Conservation (phyloP, 2,888 invertebrate genomes). For the Mythimna impura region DNA sequence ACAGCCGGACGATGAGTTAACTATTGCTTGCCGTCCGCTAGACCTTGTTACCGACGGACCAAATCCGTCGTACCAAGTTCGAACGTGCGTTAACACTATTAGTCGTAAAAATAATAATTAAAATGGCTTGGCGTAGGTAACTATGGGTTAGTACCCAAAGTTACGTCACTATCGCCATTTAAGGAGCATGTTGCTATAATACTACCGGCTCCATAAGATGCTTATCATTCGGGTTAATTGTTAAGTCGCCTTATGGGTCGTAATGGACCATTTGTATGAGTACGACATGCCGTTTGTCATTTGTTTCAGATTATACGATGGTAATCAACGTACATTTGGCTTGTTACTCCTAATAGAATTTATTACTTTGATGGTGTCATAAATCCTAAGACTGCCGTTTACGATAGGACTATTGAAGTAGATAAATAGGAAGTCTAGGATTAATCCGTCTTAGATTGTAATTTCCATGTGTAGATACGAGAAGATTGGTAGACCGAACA, state of each 20-base stretch:
- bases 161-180: conserved; percentile 55
- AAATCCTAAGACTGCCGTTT: conserved; percentile 20
- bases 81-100: conserved; percentile 11
- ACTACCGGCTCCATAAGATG: conserved; percentile 46
- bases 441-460: conserved; percentile 18
- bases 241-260: conserved; percentile 41
- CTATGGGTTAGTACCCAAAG: conserved; percentile 8
- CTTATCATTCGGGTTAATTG: conserved; percentile 61
- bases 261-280: conserved; percentile 51
- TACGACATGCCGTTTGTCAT: conserved; percentile 14
- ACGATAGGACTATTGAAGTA: conserved; percentile 2
- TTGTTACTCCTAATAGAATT: not conserved
- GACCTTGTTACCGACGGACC: too few relatives aligned
- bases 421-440: not conserved
- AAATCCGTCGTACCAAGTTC: too few relatives aligned
- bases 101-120: conserved; percentile 64
- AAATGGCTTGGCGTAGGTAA: conserved; percentile 36
- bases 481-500: too few relatives aligned
- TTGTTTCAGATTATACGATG: conserved; percentile 34
- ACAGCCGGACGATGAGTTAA: too few relatives aligned
- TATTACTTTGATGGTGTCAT: conserved; percentile 17
- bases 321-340: conserved; percentile 5
- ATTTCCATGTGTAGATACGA: not conserved
- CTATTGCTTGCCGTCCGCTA: too few relatives aligned
- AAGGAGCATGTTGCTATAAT: conserved; percentile 37